Evolutionary conservation across 2,113 vertebrate species (phyloP), one percentile per base, ranked within the genome.

Genomic region (Salvelinus alpinus): DNA sequence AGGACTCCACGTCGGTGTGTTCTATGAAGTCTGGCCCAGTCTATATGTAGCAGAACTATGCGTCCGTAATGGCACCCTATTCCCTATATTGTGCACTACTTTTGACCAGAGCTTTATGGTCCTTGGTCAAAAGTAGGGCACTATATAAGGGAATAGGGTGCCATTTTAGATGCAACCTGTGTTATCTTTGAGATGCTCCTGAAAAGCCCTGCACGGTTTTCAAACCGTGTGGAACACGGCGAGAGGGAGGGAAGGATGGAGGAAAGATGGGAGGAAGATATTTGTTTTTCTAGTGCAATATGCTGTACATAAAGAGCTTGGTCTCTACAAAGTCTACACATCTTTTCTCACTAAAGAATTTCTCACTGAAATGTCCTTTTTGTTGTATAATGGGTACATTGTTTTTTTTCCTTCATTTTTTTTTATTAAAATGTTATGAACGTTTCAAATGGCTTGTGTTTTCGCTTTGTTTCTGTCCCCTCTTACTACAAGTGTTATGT

Each of bases 241-340:
- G 81, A 31, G 76, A 87, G 62, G 85, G 80, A 80, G 81, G 85
- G 80, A 75, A 2, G 25, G 25, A 25, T 25, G 80, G 79, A 78
- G 81, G 71, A 78, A 81, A 16, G n/a, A 65, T 77, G 82, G 83
- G 9, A 20, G 22, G 20, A 44, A 68, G 68, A 64, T 4, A 5
- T 64, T 29, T 71, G 12, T 86, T 89, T 91, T 91, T 91, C 89
- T 91, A 90, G 92, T 93, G 92, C 92, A 93, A 92, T 93, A 93
- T 80, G 92, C 92, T 93, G 92, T 93, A 93, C 82, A 92, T 91
- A 92, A 54, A 73, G 90, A 92, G 91, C 89, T 92, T 90, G 87
- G 83, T 25, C 89, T 91, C 91, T 89, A 85, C 4, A 82, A 86
- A 87, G 87, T 91, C 91, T 89, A 85, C 4, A 81, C 86, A 87